Evolutionary conservation across 2,113 vertebrate species (phyloP).

Genomic region (Delphinapterus leucas): DNA sequence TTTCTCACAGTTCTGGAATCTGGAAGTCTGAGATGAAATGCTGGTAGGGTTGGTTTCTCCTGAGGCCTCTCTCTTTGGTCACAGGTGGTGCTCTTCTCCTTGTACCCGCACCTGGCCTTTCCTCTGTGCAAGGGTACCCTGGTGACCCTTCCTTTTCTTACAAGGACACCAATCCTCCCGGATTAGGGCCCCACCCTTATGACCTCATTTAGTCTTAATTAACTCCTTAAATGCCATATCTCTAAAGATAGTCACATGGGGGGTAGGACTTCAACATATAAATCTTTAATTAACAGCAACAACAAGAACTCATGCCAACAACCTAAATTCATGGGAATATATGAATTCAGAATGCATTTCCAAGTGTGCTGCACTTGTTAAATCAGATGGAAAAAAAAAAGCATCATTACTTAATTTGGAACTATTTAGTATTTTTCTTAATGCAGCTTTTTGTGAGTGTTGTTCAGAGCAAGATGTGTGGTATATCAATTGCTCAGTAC

Average conservation of each 20-base stretch:
- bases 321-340: not conserved
- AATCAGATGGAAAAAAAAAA: not conserved
- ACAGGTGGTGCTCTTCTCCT: not conserved
- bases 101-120: not conserved
- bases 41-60: not conserved
- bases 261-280: not conserved
- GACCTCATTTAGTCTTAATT: not conserved
- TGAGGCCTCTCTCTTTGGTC: not conserved
- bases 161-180: not conserved
- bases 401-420: slow-evolving; percentile 22
- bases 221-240: not conserved
- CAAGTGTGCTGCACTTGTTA: not conserved
- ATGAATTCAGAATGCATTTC: not conserved
- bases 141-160: not conserved
- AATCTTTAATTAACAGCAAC: not conserved
- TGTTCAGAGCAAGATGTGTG: not conserved
- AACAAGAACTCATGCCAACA: not conserved
- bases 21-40: not conserved
- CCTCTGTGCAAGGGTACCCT: rapidly evolving
- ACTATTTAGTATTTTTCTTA: slow-evolving; percentile 36
- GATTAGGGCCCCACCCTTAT: not conserved
- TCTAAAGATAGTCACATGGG: not conserved
- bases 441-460: not conserved
- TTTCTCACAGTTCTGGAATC: not conserved
- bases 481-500: slow-evolving; percentile 56